Percentiles rank a stretch among this genome's conserved stretches.
phyloP scores from a whole-genome alignment of 35 echinoderm and acorn worm species.

The Stichopus chloronotus region DNA sequence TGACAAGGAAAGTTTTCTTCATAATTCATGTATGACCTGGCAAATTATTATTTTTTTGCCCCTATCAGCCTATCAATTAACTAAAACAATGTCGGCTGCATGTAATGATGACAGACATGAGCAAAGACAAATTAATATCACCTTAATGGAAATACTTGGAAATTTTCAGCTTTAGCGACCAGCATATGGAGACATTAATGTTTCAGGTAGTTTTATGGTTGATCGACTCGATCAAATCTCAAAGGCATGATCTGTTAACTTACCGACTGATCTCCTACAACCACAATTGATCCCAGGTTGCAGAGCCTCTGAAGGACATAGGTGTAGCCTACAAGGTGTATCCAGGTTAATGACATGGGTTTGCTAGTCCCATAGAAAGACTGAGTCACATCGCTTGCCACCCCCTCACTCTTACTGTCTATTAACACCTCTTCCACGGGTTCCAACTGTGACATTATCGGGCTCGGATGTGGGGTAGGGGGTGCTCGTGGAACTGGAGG shows the following conservation, averaged over 20 bases:
- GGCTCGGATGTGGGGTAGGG: conserved; percentile 52
- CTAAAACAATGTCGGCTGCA: no score
- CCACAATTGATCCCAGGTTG: conserved; percentile 67
- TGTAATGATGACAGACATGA: no score
- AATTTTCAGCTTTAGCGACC: no score
- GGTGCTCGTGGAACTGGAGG: conserved; percentile 13
- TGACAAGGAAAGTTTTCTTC: no score
- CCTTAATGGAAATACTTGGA: no score
- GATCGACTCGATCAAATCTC: no score
- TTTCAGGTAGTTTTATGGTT: no score
- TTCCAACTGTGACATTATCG: conserved; percentile 57
- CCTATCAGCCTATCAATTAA: no score
- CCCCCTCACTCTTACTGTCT: conserved; percentile 52
- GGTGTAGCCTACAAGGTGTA: conserved; percentile 89
- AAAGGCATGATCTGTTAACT: neutral
- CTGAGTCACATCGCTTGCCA: neutral
- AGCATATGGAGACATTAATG: no score
- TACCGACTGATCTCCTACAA: conserved; percentile 45
- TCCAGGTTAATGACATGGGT: conserved; percentile 66
- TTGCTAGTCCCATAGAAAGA: neutral
- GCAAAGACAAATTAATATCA: no score
- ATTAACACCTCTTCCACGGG: conserved; percentile 63
- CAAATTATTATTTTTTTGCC: no score
- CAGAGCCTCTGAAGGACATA: conserved; percentile 88
- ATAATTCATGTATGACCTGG: no score